Evolutionary conservation across 2,113 vertebrate species (phyloP).

Genomic region (Trogon melanurus): DNA sequence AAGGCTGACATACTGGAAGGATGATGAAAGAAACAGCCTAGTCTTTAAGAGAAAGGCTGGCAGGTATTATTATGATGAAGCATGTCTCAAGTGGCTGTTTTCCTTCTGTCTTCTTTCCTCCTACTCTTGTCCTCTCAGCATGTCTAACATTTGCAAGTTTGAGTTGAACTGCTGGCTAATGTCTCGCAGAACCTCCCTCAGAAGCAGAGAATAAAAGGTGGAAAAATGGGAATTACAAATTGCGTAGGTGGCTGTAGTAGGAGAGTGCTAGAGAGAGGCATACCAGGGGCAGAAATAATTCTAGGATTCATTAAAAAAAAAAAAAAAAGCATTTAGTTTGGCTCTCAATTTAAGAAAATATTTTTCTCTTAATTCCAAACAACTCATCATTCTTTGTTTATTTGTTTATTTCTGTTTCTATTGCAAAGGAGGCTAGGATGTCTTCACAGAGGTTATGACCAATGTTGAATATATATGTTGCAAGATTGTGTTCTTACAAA

Average conservation of each 20-base stretch:
- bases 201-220: not conserved
- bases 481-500: not conserved
- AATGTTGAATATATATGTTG: not conserved
- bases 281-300: not conserved
- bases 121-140: not conserved
- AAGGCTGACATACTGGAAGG: not conserved
- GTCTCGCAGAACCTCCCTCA: not conserved
- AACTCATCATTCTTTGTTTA: not conserved
- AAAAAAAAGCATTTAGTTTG: not conserved
- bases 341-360: not conserved
- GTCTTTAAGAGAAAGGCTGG: not conserved
- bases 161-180: constrained; percentile 1
- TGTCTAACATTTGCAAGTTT: not conserved
- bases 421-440: not conserved
- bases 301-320: not conserved
- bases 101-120: not conserved
- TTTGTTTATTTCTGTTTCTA: not conserved
- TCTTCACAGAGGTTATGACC: not conserved
- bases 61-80: not conserved
- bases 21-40: not conserved
- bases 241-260: not conserved
- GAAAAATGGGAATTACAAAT: constrained; percentile 12
- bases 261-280: not conserved
- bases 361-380: not conserved
- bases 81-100: not conserved